These are phyloP conservation scores for Rhaphigaster nebulosa DNA, from an alignment of 2,888 invertebrate genomes.

Conservation along the genomic window DNA sequence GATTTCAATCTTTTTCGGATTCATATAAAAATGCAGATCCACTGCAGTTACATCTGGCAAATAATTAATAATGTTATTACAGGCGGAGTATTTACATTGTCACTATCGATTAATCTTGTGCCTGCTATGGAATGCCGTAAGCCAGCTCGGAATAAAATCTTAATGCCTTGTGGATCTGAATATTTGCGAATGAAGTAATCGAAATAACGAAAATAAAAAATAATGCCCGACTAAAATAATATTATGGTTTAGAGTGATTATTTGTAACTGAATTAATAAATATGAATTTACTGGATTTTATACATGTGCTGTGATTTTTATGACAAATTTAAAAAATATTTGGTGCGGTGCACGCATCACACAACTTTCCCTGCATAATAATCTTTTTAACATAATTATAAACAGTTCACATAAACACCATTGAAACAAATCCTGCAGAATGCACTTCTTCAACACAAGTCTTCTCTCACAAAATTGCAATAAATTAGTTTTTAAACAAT, in stretches of 20 bases:
- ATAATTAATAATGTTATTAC: not conserved
- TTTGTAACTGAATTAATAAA: not conserved
- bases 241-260: not conserved
- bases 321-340: too few relatives aligned
- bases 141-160: not conserved
- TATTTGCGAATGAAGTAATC: not conserved
- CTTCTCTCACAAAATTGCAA: too few relatives aligned
- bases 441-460: too few relatives aligned
- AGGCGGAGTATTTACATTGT: not conserved
- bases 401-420: too few relatives aligned
- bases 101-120: not conserved
- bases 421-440: too few relatives aligned
- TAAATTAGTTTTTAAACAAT: too few relatives aligned
- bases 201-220: not conserved
- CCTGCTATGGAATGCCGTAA: not conserved
- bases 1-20: not conserved
- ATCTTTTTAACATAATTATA: too few relatives aligned
- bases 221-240: too few relatives aligned
- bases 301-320: not conserved
- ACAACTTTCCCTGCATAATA: too few relatives aligned
- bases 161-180: not conserved
- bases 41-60: not conserved
- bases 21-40: not conserved
- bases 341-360: too few relatives aligned
- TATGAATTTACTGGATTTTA: not conserved